These are phyloP conservation scores for Agriopis leucophaearia DNA, from an alignment of 2,888 invertebrate species.

Conservation along the genomic window DNA sequence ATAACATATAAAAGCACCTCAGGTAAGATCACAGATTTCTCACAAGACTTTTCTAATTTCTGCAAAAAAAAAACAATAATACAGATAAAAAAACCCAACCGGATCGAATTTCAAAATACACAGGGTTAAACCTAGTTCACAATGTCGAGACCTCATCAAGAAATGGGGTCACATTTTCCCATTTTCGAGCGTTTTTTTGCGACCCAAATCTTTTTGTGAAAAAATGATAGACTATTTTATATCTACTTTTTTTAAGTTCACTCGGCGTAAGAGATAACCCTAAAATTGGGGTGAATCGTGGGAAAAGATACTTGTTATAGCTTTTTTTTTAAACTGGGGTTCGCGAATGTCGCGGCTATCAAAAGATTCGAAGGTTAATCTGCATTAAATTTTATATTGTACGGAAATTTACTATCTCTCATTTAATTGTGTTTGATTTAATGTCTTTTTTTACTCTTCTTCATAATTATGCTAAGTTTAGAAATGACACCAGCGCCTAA, in stretches of 20 bases:
- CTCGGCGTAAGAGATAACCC: constrained; percentile 74
- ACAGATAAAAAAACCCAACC: constrained; percentile 55
- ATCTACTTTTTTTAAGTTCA: constrained; percentile 72
- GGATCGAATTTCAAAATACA: constrained; percentile 81
- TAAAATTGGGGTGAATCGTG: constrained; percentile 82
- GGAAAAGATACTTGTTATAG: constrained; percentile 62
- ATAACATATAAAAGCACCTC: neutral
- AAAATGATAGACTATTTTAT: constrained; percentile 72
- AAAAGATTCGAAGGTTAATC: constrained; percentile 70
- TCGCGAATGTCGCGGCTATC: constrained; percentile 64
- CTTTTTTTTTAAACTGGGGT: constrained; percentile 55
- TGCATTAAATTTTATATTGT: constrained; percentile 60
- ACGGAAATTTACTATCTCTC: constrained; percentile 46
- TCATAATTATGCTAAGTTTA: constrained; percentile 2
- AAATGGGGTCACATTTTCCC: constrained; percentile 77
- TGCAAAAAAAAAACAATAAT: constrained; percentile 48
- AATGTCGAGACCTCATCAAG: constrained; percentile 82
- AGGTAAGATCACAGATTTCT: constrained; percentile 26
- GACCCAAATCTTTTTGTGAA: constrained; percentile 44
- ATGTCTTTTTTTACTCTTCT: constrained; percentile 20
- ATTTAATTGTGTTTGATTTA: constrained; percentile 22
- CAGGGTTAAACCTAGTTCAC: constrained; percentile 79
- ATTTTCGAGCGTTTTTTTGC: constrained; percentile 57
- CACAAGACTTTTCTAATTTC: constrained; percentile 47
- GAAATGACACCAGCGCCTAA: neutral